Conservation (phyloP, 2,113 vertebrate genomes). For the Pelusios castaneus region DNA sequence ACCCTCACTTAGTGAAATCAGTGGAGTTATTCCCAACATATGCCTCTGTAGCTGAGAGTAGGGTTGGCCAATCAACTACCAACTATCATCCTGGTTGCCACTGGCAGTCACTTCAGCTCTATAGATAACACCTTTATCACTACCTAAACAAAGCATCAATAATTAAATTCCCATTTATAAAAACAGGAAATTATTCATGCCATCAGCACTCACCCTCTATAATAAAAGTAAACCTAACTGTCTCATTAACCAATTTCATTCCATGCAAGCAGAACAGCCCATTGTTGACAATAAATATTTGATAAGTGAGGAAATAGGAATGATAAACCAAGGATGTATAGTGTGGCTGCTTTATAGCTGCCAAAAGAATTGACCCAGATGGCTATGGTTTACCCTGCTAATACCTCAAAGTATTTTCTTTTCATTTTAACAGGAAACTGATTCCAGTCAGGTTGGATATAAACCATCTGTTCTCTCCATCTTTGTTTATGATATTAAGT, state of each 20-base stretch:
- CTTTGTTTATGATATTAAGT: constrained; percentile 52
- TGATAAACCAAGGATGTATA: constrained; percentile 78
- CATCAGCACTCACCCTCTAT: constrained; percentile 75
- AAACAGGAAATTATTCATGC: constrained; percentile 82
- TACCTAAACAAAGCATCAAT: constrained; percentile 81
- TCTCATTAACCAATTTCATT: constrained; percentile 82
- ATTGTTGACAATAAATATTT: constrained; percentile 84
- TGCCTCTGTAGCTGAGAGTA: neutral
- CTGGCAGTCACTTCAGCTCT: neutral
- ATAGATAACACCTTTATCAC: constrained; percentile 71
- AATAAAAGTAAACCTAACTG: constrained; percentile 78
- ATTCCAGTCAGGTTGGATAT: constrained; percentile 36
- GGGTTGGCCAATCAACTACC: neutral
- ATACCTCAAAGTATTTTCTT: constrained; percentile 32
- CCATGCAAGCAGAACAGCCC: constrained; percentile 82
- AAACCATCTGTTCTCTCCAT: constrained; percentile 45
- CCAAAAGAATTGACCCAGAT: constrained; percentile 49
- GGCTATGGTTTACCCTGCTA: constrained; percentile 34
- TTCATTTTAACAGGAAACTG: constrained; percentile 42
- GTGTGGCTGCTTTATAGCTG: constrained; percentile 31
- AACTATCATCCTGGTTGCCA: neutral
- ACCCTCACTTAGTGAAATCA: neutral
- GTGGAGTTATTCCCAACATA: neutral
- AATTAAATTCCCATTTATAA: constrained; percentile 84
- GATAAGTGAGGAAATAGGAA: constrained; percentile 78